phyloP scores from a whole-genome alignment of 2,888 invertebrate genomes.

The Drosophila anceps region DNA sequence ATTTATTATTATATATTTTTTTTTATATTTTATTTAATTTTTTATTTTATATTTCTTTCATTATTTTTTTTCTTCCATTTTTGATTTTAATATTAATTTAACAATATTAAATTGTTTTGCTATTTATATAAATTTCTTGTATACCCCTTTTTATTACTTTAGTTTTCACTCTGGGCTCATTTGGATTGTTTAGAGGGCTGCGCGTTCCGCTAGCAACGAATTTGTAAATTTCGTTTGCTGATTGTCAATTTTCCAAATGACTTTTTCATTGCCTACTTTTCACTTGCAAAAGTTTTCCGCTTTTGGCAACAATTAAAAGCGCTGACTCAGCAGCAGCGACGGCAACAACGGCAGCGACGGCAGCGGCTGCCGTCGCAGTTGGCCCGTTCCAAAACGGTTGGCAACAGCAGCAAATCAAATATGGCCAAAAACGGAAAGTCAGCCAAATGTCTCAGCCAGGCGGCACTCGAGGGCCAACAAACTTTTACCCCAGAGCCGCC shows the following conservation, averaged over 20 bases:
- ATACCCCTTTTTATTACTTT: neutral
- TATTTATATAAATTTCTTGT: neutral
- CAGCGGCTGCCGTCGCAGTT: constrained; percentile 50
- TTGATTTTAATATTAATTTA: neutral
- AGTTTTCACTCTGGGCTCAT: neutral
- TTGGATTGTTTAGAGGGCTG: neutral
- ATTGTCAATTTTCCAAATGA: constrained; percentile 61
- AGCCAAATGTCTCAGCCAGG: constrained; percentile 47
- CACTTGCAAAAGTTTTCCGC: constrained; percentile 69
- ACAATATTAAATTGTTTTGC: neutral
- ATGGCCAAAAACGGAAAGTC: constrained; percentile 63
- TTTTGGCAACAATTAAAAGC: constrained; percentile 73
- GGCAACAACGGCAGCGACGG: constrained; percentile 27
- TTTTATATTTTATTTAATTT: neutral
- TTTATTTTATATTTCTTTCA: neutral
- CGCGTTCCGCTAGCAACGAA: constrained; percentile 9
- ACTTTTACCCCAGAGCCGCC: constrained; percentile 68
- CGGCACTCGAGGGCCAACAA: constrained; percentile 63
- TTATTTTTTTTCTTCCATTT: neutral
- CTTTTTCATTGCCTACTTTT: constrained; percentile 58
- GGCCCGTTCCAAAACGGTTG: constrained; percentile 53
- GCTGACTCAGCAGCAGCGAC: constrained; percentile 67
- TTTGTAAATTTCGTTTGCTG: constrained; percentile 35
- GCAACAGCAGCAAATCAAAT: constrained; percentile 60
- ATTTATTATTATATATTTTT: neutral